Evolutionary conservation across 2,113 vertebrate genomes (phyloP), one percentile per base, ranked within the genome.

Genomic region (Anser cygnoides): DNA sequence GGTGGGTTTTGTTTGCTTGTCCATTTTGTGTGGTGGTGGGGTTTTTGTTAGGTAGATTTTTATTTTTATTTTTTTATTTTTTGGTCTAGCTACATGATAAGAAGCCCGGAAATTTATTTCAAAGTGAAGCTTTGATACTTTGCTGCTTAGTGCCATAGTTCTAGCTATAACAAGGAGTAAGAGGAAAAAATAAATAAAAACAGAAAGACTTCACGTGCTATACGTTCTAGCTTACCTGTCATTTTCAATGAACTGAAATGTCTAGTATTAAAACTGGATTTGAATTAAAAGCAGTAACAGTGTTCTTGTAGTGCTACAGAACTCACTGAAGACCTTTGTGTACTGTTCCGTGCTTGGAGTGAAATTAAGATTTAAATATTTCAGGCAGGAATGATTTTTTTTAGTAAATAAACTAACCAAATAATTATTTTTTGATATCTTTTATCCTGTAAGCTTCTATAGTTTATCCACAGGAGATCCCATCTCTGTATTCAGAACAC

Each of bases 271-370:
- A 57, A 31, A 46, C 31, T 71, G 41, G n/a, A 61, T 95, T 94
- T 83, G 29, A 44, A 58, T 59, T 59, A 70, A 55, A 43, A 76
- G 39, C 43, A 80, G 37, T 0, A 0, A 54, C 10, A 26, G 4
- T 10, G 11, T 63, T 76, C 50, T 73, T 3, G 1, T 41, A 58
- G 59, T 22, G 21, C 41, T 80, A 26, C 11, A 35, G 71, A 72
- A 41, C 22, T 39, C 63, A 59, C 20, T 0, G 0, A 73, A 85
- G 21, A 3, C 50, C 33, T 73, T 46, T 0, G 0, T 70, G 11
- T 58, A 28, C n/a, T 22, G 22, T 23, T 73, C 9, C 11, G 66
- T 9, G 18, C n/a, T 78, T 81, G 39, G 26, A 89, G 19, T 82
- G 17, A 72, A 84, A 92, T 26, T 31, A 37, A 61, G 29, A 78